Conservation (phyloP, 2,113 vertebrate species). For the Morone chrysops region DNA sequence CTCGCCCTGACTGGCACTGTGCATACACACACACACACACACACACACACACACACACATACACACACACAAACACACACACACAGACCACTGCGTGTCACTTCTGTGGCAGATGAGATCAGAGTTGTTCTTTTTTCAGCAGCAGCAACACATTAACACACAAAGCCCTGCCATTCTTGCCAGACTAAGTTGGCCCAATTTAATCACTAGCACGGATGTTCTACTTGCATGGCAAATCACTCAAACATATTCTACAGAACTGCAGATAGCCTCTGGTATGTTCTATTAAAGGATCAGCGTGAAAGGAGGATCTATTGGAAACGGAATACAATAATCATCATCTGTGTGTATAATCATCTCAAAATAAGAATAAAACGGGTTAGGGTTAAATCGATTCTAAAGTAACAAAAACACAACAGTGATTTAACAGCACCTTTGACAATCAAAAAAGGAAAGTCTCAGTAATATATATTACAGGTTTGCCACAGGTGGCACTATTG, state of each 20-base stretch:
- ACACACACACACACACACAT: constrained; percentile 31
- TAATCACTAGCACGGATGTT: constrained; percentile 16
- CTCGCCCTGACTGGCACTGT: constrained; percentile 83
- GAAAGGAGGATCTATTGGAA: too few species aligned
- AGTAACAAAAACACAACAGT: too few species aligned
- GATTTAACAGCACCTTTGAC: not conserved
- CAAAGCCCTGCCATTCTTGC: not conserved
- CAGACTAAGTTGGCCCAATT: not conserved
- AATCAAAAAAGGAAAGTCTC: not conserved
- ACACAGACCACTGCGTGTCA: constrained; percentile 46
- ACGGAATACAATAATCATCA: too few species aligned
- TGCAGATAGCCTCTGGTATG: too few species aligned
- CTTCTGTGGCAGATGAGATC: constrained; percentile 81
- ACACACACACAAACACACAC: constrained; percentile 39
- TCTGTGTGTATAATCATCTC: too few species aligned
- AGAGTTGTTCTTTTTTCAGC: constrained; percentile 89
- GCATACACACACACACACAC: constrained; percentile 13
- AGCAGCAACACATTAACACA: constrained; percentile 53
- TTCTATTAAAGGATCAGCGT: too few species aligned
- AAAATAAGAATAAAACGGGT: too few species aligned
- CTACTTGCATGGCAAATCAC: not conserved
- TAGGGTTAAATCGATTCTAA: too few species aligned
- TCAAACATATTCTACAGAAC: too few species aligned
- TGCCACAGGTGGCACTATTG: constrained; percentile 15
- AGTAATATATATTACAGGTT: not conserved